Evolutionary conservation across 2,888 invertebrate species (phyloP).

Genomic region (Drosophila robusta): DNA sequence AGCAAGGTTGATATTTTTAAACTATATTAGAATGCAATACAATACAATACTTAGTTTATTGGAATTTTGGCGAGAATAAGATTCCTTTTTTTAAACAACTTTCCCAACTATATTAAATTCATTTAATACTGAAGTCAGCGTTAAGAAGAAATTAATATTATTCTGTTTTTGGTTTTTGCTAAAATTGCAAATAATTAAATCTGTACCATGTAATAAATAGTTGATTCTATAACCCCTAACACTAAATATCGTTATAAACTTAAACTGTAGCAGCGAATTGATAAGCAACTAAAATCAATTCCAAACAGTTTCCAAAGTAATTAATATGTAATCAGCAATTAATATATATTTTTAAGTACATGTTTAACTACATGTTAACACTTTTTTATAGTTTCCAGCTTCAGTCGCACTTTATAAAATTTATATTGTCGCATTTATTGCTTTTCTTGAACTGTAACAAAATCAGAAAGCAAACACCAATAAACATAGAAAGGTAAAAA

Average conservation of each 20-base stretch:
- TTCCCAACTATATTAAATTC: background rate
- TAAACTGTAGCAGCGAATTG: too few relatives aligned
- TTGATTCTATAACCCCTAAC: background rate
- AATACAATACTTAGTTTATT: too few relatives aligned
- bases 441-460: conserved; percentile 17
- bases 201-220: too few relatives aligned
- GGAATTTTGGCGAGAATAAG: too few relatives aligned
- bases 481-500: conserved; percentile 13
- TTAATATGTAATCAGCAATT: background rate
- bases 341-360: background rate
- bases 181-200: too few relatives aligned
- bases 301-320: background rate
- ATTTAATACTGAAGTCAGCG: background rate
- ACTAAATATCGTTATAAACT: too few relatives aligned
- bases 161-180: too few relatives aligned
- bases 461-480: conserved; percentile 2
- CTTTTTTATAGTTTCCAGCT: background rate
- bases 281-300: background rate
- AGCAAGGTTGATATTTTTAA: too few relatives aligned
- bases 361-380: background rate
- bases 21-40: too few relatives aligned
- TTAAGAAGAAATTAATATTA: too few relatives aligned
- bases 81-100: too few relatives aligned
- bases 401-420: background rate
- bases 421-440: conserved; percentile 1